phyloP scores from a whole-genome alignment of 2,888 invertebrate genomes.

The Volucella inanis region DNA sequence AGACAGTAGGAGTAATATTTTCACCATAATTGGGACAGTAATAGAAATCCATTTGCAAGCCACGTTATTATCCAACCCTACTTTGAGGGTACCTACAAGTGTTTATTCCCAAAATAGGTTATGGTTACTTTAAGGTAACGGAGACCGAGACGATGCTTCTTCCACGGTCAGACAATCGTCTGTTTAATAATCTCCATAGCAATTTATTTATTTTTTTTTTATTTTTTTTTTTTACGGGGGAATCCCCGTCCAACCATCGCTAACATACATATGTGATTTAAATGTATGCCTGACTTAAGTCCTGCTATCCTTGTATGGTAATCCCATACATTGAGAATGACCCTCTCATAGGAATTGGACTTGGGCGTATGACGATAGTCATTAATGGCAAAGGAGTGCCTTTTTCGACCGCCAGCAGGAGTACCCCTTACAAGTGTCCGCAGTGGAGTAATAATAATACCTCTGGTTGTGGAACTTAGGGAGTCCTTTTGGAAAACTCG shows the following conservation, averaged over 20 bases:
- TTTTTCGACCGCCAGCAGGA: conserved; percentile 7
- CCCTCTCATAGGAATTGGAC: neutral
- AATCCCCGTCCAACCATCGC: conserved; percentile 12
- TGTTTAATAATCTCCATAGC: conserved; percentile 59
- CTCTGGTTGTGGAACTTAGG: conserved; percentile 13
- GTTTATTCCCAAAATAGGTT: conserved; percentile 47
- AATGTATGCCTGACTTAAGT: conserved; percentile 57
- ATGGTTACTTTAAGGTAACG: conserved; percentile 34
- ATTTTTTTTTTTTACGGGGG: conserved; percentile 9
- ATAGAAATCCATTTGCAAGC: conserved; percentile 65
- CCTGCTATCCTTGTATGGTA: conserved; percentile 66
- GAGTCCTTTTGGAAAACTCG: conserved; percentile 61
- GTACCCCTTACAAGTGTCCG: neutral
- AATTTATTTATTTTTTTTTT: conserved; percentile 48
- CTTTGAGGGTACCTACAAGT: conserved; percentile 41
- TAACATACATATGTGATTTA: conserved; percentile 65
- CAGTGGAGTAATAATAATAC: neutral
- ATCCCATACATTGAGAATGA: conserved; percentile 48
- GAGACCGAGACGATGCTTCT: neutral
- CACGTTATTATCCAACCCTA: conserved; percentile 42
- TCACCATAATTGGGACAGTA: conserved; percentile 56
- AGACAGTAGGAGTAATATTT: conserved; percentile 51
- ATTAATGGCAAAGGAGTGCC: conserved; percentile 61
- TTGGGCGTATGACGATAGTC: conserved; percentile 61
- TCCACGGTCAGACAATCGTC: neutral